Evolutionary conservation across 2,888 invertebrate species (phyloP), one percentile per base, ranked within the genome.

Genomic region (Rhagophthalmus giganteus): DNA sequence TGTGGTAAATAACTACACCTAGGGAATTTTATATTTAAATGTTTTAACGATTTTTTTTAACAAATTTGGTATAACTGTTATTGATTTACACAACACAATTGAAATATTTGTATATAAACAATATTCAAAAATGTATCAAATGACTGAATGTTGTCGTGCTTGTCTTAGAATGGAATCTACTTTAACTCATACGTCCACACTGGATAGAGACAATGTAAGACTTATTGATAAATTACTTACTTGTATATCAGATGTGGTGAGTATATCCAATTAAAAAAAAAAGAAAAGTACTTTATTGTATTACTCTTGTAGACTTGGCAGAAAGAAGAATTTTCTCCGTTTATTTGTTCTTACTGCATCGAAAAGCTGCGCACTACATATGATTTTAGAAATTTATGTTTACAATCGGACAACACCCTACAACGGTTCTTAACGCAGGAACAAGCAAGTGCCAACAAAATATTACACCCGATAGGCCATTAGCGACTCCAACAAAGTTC

Each of bases 401-500:
- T 56, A 7, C 50, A 48, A 16, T 54, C 56, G 1, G 45, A 50
- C 13, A 47, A 26, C n/a, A 38, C 53, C 8, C 13, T 56, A 11
- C 41, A 50, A 9, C 45, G 48, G 2, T 56, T 50, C 24, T 11
- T 53, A 24, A 44, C 32, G 28, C 44, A 53, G 12, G 30, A 34
- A 16, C 16, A 48, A n/a, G 37, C 60, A 62, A 63, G 7, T 35
- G 48, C 2, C 57, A 58, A 15, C 20, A 41, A 11, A 39, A 34
- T 24, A 27, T 42, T 30, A 9, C 3, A 9, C 55, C 38, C 12
- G 30, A 31, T n/a, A 58, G 61, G 16, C 51, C 59, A 7, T 52
- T 67, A 31, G 55, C 55, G 39, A 66, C 66, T 12, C 60, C 66
- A 14, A 64, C 67, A 24, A 69, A 68, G 54, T 69, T 67, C 48